Base-by-base conservation (phyloP, 2,888 invertebrate genomes). In the Petrolisthes manimaculis region DNA sequence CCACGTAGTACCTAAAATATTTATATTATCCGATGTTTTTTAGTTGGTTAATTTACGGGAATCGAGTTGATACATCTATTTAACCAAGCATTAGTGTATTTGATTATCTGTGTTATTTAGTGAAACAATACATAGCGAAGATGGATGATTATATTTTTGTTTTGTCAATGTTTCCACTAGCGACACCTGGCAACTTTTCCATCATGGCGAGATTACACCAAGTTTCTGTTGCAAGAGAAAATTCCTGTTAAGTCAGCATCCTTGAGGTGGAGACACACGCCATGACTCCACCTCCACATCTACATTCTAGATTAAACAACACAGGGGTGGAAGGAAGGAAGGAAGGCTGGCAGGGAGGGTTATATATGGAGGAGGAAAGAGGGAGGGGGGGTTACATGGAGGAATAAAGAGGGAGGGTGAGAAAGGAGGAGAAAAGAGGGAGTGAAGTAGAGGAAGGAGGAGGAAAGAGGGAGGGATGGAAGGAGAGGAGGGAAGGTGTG, bases 191-290 rank as follows among this genome's bases (percentile, higher is more conserved):
- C 71, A 71, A 6, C 71, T 21, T 6, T 71, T 6, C 21, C 37
- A 37, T n/a, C 71, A 71, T 71, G 71, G 21, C 71, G 21, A 21
- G n/a, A 71, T 71, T 71, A 71, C n/a, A 71, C 6, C 71, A 12
- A 71, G 71, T 71, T 71, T 71, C 71, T 71, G 14, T 12, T n/a
- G 71, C 71, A 71, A 71, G 71, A 71, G 71, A n/a, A n/a, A 12
- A 71, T 71, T n/a, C 6, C n/a, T 71, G 71, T 71, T n/a, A 12
- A 71, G 71, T 71, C 71, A 71, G 18, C 71, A 71, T 71, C 71
- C 71, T 71, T 71, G 71, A 71, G n/a, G 71, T n/a, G 1, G 37
- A 37, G 37, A 37, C 37, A 37, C 37, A 37, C 71, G 21, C 71
- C 71, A 71, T 71, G 71, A 71, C 71, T 71, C 71, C 21, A 3